Evolutionary conservation across 2,113 vertebrate species (phyloP).

Genomic region (Scolopax mira): DNA sequence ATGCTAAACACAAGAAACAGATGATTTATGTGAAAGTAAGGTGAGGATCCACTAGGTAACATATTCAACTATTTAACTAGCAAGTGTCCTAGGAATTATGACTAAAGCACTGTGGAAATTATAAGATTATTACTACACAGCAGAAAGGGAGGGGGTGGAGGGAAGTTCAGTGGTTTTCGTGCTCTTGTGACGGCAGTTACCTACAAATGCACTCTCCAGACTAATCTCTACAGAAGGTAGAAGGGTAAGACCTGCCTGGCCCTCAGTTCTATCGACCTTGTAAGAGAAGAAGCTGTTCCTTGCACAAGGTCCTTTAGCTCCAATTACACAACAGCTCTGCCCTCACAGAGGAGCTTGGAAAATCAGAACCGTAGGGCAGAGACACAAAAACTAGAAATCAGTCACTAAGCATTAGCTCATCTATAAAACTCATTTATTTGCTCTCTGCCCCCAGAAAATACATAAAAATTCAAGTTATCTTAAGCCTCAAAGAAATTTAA

Average conservation of each 20-base stretch:
- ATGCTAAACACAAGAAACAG: background rate
- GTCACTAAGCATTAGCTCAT: background rate
- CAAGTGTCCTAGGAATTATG: background rate
- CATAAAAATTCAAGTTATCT: background rate
- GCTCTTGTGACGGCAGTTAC: background rate
- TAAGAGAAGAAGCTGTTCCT: background rate
- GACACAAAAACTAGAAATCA: background rate
- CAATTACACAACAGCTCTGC: background rate
- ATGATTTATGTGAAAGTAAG: background rate
- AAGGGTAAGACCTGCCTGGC: background rate
- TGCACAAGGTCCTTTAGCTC: background rate
- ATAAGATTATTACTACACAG: background rate
- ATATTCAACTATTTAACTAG: background rate
- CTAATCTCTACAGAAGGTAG: background rate
- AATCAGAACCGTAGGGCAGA: background rate
- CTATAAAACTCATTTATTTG: background rate
- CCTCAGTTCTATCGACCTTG: accelerated
- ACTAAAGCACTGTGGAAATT: background rate
- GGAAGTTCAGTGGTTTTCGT: background rate
- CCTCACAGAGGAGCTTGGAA: background rate
- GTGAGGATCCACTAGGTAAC: background rate
- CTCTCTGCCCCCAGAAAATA: background rate
- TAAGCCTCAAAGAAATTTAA: background rate
- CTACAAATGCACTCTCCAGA: background rate
- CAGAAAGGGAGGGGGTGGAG: no score